These are phyloP conservation scores for Molanna angustata DNA, from an alignment of 2,888 invertebrate species.

Conservation along the genomic window DNA sequence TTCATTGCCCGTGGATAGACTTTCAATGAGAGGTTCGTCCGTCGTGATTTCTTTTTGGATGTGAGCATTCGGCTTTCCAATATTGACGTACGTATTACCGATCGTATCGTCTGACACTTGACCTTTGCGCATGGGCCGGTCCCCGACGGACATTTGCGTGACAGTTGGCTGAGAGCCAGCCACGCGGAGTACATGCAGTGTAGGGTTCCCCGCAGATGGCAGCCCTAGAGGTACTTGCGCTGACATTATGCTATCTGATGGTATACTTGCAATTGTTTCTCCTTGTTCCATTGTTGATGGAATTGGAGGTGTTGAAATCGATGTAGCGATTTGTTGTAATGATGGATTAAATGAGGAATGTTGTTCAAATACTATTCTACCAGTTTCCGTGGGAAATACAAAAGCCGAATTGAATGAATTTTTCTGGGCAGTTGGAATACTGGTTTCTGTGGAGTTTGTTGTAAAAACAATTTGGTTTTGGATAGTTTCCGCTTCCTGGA, in stretches of 20 bases:
- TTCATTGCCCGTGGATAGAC: constrained; percentile 41
- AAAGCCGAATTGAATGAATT: constrained; percentile 18
- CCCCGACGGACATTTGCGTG: constrained; percentile 32
- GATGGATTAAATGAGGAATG: constrained; percentile 25
- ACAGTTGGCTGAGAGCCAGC: constrained; percentile 32
- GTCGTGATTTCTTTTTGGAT: constrained; percentile 37
- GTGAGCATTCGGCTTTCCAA: constrained; percentile 46
- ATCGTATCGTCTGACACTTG: constrained; percentile 44
- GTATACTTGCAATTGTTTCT: neutral
- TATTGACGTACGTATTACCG: constrained; percentile 44
- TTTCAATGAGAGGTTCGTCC: constrained; percentile 11
- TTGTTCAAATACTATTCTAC: constrained; percentile 31
- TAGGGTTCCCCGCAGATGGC: constrained; percentile 19
- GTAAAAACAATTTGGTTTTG: constrained; percentile 22
- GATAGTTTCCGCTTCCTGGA: constrained; percentile 29
- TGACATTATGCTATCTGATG: constrained; percentile 16
- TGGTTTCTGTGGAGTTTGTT: constrained; percentile 22
- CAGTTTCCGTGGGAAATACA: constrained; percentile 31
- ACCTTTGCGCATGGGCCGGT: constrained; percentile 41
- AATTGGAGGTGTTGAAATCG: constrained; percentile 2
- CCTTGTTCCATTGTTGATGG: neutral
- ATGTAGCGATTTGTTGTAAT: neutral
- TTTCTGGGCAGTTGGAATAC: constrained; percentile 1
- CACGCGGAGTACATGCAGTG: constrained; percentile 32
- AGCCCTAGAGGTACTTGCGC: constrained; percentile 27